A percentile compares a stretch with the other conserved stretches of the same genome.
These are phyloP conservation scores for Subacronicta megacephala DNA, from an alignment of 2,888 invertebrate species.

Conservation along the genomic window DNA sequence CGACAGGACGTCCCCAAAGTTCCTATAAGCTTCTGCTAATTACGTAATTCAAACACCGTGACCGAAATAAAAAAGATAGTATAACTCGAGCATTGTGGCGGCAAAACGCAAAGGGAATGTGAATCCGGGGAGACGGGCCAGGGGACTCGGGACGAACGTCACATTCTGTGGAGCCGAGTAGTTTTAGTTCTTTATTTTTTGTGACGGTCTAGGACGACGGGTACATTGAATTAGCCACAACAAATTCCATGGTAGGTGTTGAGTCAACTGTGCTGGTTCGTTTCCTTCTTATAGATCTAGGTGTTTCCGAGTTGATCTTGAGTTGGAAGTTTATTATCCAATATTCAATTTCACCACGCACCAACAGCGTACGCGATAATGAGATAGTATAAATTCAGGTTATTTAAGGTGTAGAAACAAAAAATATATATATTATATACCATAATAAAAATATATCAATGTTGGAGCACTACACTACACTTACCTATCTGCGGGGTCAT, in stretches of 20 bases:
- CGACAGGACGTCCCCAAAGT: conserved; percentile 73
- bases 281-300: conserved; percentile 2
- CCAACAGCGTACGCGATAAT: no score
- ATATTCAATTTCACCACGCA: no score
- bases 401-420: neutral
- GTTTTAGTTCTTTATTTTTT: conserved; percentile 26
- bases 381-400: no score
- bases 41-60: conserved; percentile 86
- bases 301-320: neutral
- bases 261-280: conserved; percentile 2
- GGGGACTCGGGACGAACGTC: conserved; percentile 47
- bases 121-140: conserved; percentile 43
- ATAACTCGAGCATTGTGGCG: conserved; percentile 75
- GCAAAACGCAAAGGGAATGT: conserved; percentile 74
- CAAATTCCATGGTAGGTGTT: conserved; percentile 23
- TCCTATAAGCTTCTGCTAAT: conserved; percentile 84
- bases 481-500: conserved; percentile 60
- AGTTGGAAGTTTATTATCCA: neutral
- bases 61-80: conserved; percentile 81
- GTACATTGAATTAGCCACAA: conserved; percentile 30
- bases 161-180: conserved; percentile 54
- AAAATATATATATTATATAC: no score
- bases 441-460: no score
- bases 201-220: conserved; percentile 28
- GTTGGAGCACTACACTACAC: conserved; percentile 8